Conservation (phyloP, 2,113 vertebrate species). For the Semnornis frantzii region DNA sequence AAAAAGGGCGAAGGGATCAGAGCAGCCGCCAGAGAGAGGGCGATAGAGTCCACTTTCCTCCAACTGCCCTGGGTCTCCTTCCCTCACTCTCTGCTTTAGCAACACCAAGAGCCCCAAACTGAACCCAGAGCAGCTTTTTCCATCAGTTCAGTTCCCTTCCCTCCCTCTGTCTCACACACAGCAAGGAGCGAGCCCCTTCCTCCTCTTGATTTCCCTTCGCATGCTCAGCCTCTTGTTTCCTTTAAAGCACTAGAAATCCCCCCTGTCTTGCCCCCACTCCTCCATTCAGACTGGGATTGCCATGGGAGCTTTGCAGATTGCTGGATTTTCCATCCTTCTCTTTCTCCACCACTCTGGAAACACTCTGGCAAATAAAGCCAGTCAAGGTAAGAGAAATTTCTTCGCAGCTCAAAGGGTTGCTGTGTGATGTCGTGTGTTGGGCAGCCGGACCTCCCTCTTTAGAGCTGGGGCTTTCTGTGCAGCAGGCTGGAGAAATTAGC, state of each 20-base stretch:
- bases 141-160: slow-evolving; percentile 48
- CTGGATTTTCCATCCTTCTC: slow-evolving; percentile 84
- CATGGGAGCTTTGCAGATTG: slow-evolving; percentile 87
- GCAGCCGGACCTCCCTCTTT: slow-evolving; percentile 14
- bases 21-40: slow-evolving; percentile 67
- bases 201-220: slow-evolving; percentile 17
- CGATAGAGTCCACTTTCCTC: slow-evolving; percentile 71
- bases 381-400: slow-evolving; percentile 86
- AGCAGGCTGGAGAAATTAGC: slow-evolving; percentile 41
- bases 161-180: slow-evolving; percentile 50
- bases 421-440: background rate
- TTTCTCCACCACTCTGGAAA: slow-evolving; percentile 86
- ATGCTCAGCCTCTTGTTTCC: slow-evolving; percentile 61
- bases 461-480: background rate
- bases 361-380: slow-evolving; percentile 84
- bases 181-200: slow-evolving; percentile 49
- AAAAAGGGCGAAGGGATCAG: slow-evolving; percentile 53
- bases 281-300: slow-evolving; percentile 71
- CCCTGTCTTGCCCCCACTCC: slow-evolving; percentile 40
- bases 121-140: slow-evolving; percentile 57
- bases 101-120: slow-evolving; percentile 62
- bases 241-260: slow-evolving; percentile 62
- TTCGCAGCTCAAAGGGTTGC: slow-evolving; percentile 23
- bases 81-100: slow-evolving; percentile 45
- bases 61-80: slow-evolving; percentile 65